Conservation (phyloP, 2,113 vertebrate genomes). For the Propithecus coquereli region DNA sequence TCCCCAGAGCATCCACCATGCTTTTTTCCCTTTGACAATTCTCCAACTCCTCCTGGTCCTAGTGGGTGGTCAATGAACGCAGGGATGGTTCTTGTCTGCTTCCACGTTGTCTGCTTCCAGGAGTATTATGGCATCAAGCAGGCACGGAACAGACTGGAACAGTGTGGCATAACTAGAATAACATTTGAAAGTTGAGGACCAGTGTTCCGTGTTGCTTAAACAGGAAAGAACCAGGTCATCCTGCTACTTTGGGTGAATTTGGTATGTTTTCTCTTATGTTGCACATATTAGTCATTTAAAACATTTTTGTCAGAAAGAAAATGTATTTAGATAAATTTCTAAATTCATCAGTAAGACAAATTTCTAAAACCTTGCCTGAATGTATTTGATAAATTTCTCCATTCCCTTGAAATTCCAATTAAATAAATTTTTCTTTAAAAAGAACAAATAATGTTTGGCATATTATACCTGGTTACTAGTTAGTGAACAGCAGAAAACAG, state of each 20-base stretch:
- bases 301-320: slow-evolving; percentile 30
- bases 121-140: background rate
- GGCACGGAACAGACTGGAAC: background rate
- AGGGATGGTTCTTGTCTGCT: background rate
- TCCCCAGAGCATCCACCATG: background rate
- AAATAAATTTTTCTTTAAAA: slow-evolving; percentile 37
- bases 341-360: background rate
- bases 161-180: background rate
- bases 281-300: slow-evolving; percentile 24
- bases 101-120: background rate
- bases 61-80: background rate
- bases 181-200: background rate
- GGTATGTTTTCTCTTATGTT: background rate
- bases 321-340: background rate
- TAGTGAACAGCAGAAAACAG: background rate
- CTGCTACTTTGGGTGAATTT: background rate
- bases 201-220: background rate
- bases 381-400: background rate
- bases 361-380: slow-evolving; percentile 1
- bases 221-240: background rate
- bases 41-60: background rate
- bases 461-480: background rate
- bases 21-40: background rate
- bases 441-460: background rate
- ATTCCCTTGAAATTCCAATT: slow-evolving; percentile 11